phyloP scores from a whole-genome alignment of 2,888 invertebrate genomes.

The Arctia plantaginis region DNA sequence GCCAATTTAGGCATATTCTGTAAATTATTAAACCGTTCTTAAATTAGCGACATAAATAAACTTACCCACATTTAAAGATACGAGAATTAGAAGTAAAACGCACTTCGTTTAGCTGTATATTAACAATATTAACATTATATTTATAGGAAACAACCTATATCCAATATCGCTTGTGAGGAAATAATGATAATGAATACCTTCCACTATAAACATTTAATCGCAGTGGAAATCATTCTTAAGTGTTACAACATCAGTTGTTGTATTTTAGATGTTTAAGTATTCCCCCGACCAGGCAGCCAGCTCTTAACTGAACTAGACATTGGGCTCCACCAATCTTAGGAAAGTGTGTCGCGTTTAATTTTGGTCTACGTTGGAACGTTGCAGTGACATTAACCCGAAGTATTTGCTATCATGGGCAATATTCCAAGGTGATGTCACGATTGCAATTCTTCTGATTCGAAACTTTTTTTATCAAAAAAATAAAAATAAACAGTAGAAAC shows the following conservation, averaged over 20 bases:
- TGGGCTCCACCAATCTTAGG: constrained; percentile 62
- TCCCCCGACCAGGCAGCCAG: constrained; percentile 21
- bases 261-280: constrained; percentile 23
- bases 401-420: constrained; percentile 65
- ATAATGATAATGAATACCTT: constrained; percentile 30
- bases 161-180: constrained; percentile 41
- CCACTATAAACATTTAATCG: constrained; percentile 51
- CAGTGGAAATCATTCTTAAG: constrained; percentile 38
- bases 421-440: constrained; percentile 66
- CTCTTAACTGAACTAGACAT: constrained; percentile 78
- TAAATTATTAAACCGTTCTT: neutral
- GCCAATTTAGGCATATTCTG: neutral
- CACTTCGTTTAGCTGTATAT: neutral
- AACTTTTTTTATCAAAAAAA: no score
- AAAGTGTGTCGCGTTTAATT: constrained; percentile 68
- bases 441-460: constrained; percentile 36
- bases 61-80: neutral
- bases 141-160: constrained; percentile 43
- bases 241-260: constrained; percentile 32
- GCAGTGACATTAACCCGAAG: constrained; percentile 57
- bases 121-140: constrained; percentile 21
- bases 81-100: neutral
- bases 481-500: neutral
- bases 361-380: constrained; percentile 52
- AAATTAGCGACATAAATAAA: neutral